These are phyloP conservation scores for Coronaproctus castanopsis DNA, from an alignment of 2,888 invertebrate genomes.

Conservation along the genomic window DNA sequence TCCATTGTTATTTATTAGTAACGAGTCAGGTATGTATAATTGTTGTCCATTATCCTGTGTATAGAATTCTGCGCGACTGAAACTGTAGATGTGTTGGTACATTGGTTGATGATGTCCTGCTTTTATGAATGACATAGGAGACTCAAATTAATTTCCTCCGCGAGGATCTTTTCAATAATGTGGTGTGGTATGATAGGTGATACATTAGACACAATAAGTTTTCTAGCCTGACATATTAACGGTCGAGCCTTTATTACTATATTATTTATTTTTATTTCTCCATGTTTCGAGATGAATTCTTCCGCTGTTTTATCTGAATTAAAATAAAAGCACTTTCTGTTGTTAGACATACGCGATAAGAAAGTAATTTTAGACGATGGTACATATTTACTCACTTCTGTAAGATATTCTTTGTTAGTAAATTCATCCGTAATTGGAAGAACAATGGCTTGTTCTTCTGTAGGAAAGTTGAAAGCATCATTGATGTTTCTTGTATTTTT, in stretches of 20 bases:
- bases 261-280: background rate
- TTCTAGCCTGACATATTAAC: background rate
- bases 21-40: background rate
- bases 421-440: no score
- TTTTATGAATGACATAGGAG: background rate
- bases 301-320: background rate
- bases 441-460: no score
- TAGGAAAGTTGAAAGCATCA: no score
- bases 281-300: background rate
- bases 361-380: no score
- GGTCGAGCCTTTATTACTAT: background rate
- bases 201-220: background rate
- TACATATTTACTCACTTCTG: no score
- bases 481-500: no score
- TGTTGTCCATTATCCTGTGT: background rate
- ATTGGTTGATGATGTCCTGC: background rate
- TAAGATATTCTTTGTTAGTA: no score
- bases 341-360: no score
- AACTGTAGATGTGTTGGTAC: background rate
- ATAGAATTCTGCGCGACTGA: background rate
- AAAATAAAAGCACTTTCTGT: no score
- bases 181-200: background rate
- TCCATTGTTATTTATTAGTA: background rate
- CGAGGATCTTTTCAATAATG: background rate
- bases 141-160: background rate